Base-by-base conservation (phyloP, 2,888 invertebrate genomes). In the Lordiphosa fenestrarum region DNA sequence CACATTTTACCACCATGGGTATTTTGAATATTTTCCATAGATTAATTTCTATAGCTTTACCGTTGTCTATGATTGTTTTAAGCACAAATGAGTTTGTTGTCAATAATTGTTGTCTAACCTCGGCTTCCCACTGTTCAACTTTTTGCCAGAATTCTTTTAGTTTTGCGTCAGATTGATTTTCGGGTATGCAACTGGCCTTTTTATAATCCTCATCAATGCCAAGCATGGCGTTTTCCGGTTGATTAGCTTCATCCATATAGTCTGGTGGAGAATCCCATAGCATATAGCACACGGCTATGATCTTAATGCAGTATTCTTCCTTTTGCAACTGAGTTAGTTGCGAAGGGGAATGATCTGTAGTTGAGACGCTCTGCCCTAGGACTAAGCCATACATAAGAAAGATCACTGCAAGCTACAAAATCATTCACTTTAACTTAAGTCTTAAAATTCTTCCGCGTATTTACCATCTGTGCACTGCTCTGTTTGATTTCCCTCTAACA, bases 241-340 rank as follows among this genome's bases (percentile, higher is more conserved):
- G 10, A 19, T 15, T 7, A 15, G 13, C 21, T 6, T 42, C 46
- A 12, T 30, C 10, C 5, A 2, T 0, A 13, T 63, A 61, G 15
- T 66, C 54, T 2, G 30, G 23, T 1, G 61, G 60, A 5, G 33
- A 10, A 36, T 69, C 70, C 51, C 53, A 53, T 7, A 56, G 4
- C 7, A 33, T 6, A 23, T 33, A 15, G 4, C 68, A 68, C 1
- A 69, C 36, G 40, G 35, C 21, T 4, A 59, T 7, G 2, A 59
- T 53, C 50, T 68, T 68, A n/a, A 69, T 33, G 13, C 68, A 68
- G 21, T 46, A 39, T 41, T 68, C 69, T 33, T 40, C 40, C 15
- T 5, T 3, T 5, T 39, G n/a, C 6, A n/a, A 6, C 5, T 38
- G 6, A 12, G 9, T 15, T 6, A 23, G 7, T 30, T 30, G 30